phyloP scores from a whole-genome alignment of 2,797 vertebrate species.

The Coilia nasus region DNA sequence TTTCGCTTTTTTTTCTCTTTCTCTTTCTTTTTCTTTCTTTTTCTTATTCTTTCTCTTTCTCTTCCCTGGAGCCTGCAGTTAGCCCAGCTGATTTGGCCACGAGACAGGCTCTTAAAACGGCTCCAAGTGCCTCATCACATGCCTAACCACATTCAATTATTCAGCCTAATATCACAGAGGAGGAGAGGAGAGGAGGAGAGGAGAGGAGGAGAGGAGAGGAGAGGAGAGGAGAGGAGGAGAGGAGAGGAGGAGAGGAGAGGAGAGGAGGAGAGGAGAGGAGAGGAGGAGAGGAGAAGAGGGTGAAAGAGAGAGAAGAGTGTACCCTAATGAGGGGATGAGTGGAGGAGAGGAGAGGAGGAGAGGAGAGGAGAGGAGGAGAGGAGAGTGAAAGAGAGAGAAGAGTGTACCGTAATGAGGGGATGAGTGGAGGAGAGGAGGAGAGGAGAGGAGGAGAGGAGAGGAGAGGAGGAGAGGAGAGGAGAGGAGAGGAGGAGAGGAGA shows the following conservation, averaged over 20 bases:
- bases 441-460: neutral
- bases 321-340: neutral
- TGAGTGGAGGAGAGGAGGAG: no score
- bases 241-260: neutral
- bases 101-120: neutral
- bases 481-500: neutral
- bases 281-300: neutral
- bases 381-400: neutral
- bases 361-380: neutral
- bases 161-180: neutral
- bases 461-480: neutral
- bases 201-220: neutral
- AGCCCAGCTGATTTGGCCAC: constrained; percentile 11
- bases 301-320: neutral
- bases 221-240: neutral
- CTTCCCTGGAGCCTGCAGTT: neutral
- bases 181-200: neutral
- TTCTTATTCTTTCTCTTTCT: no score
- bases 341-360: no score
- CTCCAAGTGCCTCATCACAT: neutral
- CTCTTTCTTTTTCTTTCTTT: neutral
- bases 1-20: neutral
- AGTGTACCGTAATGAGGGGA: neutral
- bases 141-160: constrained; percentile 13
- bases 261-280: neutral